Evolutionary conservation across 2,797 vertebrate genomes (phyloP).

Genomic region (Acanthurus lineatus): DNA sequence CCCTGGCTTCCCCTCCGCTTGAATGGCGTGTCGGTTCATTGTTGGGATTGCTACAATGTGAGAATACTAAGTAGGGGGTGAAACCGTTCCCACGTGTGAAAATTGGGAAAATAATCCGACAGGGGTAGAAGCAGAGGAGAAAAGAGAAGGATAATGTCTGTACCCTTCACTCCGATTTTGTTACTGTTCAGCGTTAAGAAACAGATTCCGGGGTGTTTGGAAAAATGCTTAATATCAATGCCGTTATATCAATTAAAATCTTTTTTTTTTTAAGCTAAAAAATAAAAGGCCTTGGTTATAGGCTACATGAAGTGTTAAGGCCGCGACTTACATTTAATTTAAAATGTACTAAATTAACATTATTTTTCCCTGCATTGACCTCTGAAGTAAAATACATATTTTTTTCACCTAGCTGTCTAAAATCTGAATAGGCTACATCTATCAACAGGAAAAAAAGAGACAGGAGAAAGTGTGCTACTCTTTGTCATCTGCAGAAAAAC

Average conservation of each 20-base stretch:
- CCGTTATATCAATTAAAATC: constrained; percentile 27
- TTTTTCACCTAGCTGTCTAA: background rate
- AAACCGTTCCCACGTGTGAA: constrained; percentile 84
- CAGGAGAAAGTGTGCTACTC: background rate
- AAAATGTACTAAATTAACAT: background rate
- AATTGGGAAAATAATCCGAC: constrained; percentile 73
- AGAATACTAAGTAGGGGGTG: constrained; percentile 81
- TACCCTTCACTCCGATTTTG: constrained; percentile 56
- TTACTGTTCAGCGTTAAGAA: constrained; percentile 34
- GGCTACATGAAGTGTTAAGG: background rate
- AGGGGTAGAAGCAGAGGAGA: constrained; percentile 65
- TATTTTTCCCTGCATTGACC: background rate
- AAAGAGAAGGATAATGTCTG: constrained; percentile 63
- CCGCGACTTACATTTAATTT: constrained; percentile 6
- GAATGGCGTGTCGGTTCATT: constrained; percentile 83
- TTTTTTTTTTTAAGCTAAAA: background rate
- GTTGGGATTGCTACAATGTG: constrained; percentile 80
- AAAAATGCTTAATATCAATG: background rate
- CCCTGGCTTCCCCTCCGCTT: constrained; percentile 70
- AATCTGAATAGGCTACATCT: constrained; percentile 11
- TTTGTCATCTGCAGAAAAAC: background rate
- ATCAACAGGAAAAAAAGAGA: background rate
- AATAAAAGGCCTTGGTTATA: constrained; percentile 2
- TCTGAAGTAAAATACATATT: background rate
- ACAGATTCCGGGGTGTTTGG: constrained; percentile 22